Conservation (phyloP, 2,888 invertebrate species). For the Diloba caeruleocephala region DNA sequence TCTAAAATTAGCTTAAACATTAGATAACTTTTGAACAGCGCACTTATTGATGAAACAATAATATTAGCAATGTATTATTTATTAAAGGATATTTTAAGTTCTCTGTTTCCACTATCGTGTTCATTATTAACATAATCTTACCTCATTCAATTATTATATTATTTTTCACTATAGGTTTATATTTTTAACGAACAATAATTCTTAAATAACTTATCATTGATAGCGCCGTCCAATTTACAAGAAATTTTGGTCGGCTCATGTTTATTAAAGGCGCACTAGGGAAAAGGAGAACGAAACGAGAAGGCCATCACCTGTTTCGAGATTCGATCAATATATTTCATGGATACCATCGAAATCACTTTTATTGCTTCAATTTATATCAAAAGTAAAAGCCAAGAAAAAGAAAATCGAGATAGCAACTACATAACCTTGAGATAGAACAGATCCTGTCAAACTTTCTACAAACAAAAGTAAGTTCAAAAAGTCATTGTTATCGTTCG, state of each 20-base stretch:
- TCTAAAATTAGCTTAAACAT: too few relatives aligned
- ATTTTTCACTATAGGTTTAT: neutral
- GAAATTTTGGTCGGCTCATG: conserved; percentile 58
- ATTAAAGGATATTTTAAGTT: neutral
- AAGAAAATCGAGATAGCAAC: conserved; percentile 9
- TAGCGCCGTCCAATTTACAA: conserved; percentile 59
- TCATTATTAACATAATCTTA: neutral
- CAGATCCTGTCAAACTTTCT: conserved; percentile 25
- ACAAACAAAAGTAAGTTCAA: conserved; percentile 44
- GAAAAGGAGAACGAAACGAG: conserved; percentile 43
- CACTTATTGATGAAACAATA: neutral
- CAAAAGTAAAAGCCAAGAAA: conserved; percentile 21
- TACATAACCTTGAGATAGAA: conserved; percentile 24
- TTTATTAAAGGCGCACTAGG: conserved; percentile 61
- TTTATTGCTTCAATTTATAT: conserved; percentile 18
- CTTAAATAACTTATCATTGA: conserved; percentile 69
- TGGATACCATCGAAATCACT: conserved; percentile 27
- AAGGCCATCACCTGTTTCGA: conserved; percentile 55
- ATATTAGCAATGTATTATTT: neutral
- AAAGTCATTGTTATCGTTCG: conserved; percentile 46
- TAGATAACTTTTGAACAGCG: neutral
- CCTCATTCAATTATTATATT: neutral
- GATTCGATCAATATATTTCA: conserved; percentile 45
- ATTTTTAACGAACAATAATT: conserved; percentile 8
- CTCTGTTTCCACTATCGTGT: neutral